phyloP scores from a whole-genome alignment of 1,140 invertebrate species.

The Zaprionus capensis region DNA sequence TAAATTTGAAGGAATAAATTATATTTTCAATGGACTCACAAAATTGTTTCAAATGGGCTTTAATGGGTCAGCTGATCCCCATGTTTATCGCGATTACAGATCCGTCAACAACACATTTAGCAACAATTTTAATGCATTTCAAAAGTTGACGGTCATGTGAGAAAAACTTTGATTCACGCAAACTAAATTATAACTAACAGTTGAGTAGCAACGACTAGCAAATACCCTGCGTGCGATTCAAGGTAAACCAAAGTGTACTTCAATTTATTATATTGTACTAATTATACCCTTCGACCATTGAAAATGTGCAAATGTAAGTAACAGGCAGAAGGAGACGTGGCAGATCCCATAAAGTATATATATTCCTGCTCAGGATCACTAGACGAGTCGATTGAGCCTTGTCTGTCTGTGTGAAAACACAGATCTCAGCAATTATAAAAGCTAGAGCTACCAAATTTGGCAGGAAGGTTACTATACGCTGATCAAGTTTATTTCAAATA shows the following conservation, averaged over 20 bases:
- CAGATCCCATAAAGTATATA: too few relatives aligned
- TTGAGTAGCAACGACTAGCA: background rate
- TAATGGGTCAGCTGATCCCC: background rate
- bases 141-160: slow-evolving; percentile 28
- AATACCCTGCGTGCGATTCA: background rate
- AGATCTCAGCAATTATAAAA: too few relatives aligned
- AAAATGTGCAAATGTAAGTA: too few relatives aligned
- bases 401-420: too few relatives aligned
- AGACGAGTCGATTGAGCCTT: too few relatives aligned
- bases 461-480: too few relatives aligned
- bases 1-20: slow-evolving; percentile 54
- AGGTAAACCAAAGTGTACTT: background rate
- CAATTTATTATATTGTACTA: too few relatives aligned
- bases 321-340: too few relatives aligned
- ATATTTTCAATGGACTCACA: slow-evolving; percentile 29
- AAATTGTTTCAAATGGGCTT: slow-evolving; percentile 6
- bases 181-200: background rate
- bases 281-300: too few relatives aligned
- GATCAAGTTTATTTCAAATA: too few relatives aligned
- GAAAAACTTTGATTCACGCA: slow-evolving; percentile 8
- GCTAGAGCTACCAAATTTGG: too few relatives aligned
- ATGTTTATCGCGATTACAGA: slow-evolving; percentile 41
- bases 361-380: too few relatives aligned
- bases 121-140: slow-evolving; percentile 30
- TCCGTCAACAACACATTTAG: slow-evolving; percentile 34